These are phyloP conservation scores for Amblyjoppa fuscipennis DNA, from an alignment of 2,888 invertebrate genomes.

Conservation along the genomic window DNA sequence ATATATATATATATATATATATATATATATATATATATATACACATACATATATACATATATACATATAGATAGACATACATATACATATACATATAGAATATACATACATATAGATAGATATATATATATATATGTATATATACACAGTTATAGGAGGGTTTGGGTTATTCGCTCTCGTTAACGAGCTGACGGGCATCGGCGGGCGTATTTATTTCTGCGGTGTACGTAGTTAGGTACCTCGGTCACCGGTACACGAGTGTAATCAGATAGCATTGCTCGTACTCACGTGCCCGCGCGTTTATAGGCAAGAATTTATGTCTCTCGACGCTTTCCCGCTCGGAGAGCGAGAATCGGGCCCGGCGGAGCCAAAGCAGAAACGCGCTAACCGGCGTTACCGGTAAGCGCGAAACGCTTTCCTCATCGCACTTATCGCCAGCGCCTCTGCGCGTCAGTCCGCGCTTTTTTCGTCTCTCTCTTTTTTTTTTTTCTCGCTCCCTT, in stretches of 20 bases:
- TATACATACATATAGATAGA: neutral
- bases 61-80: neutral
- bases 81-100: too few species aligned
- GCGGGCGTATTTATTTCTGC: slow-evolving; percentile 64
- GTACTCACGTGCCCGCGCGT: slow-evolving; percentile 55
- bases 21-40: neutral
- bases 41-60: too few species aligned
- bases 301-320: slow-evolving; percentile 68
- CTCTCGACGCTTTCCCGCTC: slow-evolving; percentile 33
- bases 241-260: slow-evolving; percentile 56
- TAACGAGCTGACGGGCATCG: slow-evolving; percentile 65
- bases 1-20: slow-evolving; percentile 1
- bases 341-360: slow-evolving; percentile 3
- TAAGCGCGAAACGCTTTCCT: slow-evolving; percentile 35
- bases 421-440: slow-evolving; percentile 56
- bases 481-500: neutral
- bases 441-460: neutral
- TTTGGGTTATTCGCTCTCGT: slow-evolving; percentile 43
- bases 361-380: slow-evolving; percentile 17
- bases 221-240: slow-evolving; percentile 66
- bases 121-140: slow-evolving; percentile 20
- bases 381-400: slow-evolving; percentile 9
- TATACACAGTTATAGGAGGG: slow-evolving; percentile 37
- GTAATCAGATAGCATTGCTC: slow-evolving; percentile 71
- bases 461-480: neutral